Evolutionary conservation across 1,140 invertebrate genomes (phyloP).

Genomic region (Bombus waltoni): DNA sequence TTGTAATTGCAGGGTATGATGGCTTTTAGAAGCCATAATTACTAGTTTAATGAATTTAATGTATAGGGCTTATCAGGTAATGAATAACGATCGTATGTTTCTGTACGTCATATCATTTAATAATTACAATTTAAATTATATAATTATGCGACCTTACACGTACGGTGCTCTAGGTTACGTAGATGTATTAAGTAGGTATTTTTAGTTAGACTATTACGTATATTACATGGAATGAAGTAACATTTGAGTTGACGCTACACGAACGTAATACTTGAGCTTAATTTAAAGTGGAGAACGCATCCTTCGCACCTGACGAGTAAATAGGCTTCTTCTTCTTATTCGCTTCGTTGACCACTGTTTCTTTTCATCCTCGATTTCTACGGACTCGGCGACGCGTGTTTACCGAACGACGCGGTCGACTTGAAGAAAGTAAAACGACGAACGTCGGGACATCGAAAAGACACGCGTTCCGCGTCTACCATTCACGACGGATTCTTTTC

Average conservation of each 20-base stretch:
- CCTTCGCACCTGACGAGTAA: conserved; percentile 70
- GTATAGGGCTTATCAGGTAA: not conserved
- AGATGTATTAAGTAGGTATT: conserved; percentile 81
- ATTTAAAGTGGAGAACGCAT: conserved; percentile 75
- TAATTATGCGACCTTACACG: conserved; percentile 82
- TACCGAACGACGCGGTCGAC: conserved; percentile 22
- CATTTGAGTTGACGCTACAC: conserved; percentile 81
- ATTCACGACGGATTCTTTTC: not conserved
- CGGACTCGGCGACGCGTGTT: not conserved
- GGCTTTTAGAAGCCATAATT: not conserved
- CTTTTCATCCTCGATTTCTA: not conserved
- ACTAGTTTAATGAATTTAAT: not conserved
- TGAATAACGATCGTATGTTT: conserved; percentile 38
- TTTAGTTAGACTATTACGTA: conserved; percentile 82
- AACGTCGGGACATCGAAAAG: not conserved
- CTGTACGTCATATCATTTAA: conserved; percentile 82
- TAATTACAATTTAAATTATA: conserved; percentile 84
- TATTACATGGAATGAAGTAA: conserved; percentile 84
- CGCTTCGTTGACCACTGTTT: conserved; percentile 17
- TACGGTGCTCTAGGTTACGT: conserved; percentile 82
- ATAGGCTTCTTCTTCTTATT: conserved; percentile 45
- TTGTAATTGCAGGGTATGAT: not conserved
- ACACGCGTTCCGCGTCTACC: not conserved
- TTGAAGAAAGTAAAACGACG: conserved; percentile 11
- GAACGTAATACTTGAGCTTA: conserved; percentile 83